Evolutionary conservation across 2,797 vertebrate genomes (phyloP), one percentile per base, ranked within the genome.

Genomic region (Acipenser oxyrinchus): DNA sequence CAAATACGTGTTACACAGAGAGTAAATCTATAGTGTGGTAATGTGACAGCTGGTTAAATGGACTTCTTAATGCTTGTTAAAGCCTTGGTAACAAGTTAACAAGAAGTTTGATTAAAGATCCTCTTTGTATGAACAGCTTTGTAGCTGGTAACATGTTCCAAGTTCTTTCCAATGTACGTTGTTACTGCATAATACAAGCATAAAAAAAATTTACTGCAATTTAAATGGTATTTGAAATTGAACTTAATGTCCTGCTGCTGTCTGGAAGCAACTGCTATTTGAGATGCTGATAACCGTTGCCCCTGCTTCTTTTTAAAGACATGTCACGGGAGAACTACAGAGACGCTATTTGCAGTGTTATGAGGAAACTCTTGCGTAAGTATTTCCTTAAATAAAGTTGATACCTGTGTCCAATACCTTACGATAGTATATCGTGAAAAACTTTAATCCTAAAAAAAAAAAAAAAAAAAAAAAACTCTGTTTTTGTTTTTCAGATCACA

Each of bases 291-390:
- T 23, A 11, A 51, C 6, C 48, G 1, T 10, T 48, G 6, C 48
- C 10, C 3, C 1, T 63, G 64, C 75, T 55, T 59, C 64, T 50
- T 75, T 71, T 64, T 77, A 52, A 82, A 99, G 96, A 98, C 87
- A 61, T 80, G 62, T 92, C 91, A 72, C 89, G 89, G 85, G 92
- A 94, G 75, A 98, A 96, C 86, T 94, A 96, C 76, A 89, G 96
- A 81, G 94, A 96, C 81, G 81, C 78, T 61, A 91, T 97, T 79
- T 93, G 92, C 70, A 80, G 73, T 60, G 91, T 95, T 71, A 94
- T 93, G 83, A 93, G 91, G 79, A 90, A 92, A 77, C 81, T 99
- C 73, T 86, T 99, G 66, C 89, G 96, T 99, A 89, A 90, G 96
- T 96, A 73, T 49, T 65, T 74, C n/a, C 3, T 23, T 37, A 37